These are phyloP conservation scores for Hyaena hyaena DNA, from an alignment of 2,113 vertebrate species.

Conservation along the genomic window DNA sequence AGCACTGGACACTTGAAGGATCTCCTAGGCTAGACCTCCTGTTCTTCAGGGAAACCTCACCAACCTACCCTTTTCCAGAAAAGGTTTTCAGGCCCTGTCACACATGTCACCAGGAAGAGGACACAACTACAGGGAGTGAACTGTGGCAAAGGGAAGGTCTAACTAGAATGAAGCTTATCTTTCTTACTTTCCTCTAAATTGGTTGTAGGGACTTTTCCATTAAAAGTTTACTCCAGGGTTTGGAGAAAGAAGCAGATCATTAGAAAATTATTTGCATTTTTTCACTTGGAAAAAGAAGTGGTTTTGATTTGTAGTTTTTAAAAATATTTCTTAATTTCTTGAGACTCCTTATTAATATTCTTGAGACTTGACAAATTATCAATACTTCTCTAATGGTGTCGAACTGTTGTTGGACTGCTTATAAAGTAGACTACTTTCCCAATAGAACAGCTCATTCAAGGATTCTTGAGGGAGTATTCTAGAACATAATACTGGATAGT, in stretches of 20 bases:
- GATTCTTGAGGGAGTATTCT: not conserved
- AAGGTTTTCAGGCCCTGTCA: not conserved
- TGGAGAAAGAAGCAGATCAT: constrained; percentile 10
- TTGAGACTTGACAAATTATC: constrained; percentile 10
- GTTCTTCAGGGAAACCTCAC: not conserved
- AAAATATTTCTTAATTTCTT: constrained; percentile 38
- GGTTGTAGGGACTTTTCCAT: not conserved
- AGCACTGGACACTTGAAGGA: not conserved
- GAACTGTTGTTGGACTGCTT: not conserved
- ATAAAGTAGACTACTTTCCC: not conserved
- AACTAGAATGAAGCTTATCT: not conserved
- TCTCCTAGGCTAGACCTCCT: not conserved
- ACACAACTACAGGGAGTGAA: not conserved
- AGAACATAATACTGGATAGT: too few species aligned
- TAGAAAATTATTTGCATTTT: not conserved
- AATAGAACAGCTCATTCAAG: not conserved
- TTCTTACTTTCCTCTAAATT: not conserved
- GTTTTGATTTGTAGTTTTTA: not conserved
- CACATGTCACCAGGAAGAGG: not conserved
- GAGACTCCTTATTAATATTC: constrained; percentile 17
- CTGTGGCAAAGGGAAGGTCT: not conserved
- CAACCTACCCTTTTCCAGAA: not conserved
- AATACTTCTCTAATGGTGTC: not conserved
- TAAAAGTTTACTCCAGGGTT: constrained; percentile 27
- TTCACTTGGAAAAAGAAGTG: not conserved